phyloP scores from a whole-genome alignment of 2,113 vertebrate genomes.

The Dromiciops gliroides region DNA sequence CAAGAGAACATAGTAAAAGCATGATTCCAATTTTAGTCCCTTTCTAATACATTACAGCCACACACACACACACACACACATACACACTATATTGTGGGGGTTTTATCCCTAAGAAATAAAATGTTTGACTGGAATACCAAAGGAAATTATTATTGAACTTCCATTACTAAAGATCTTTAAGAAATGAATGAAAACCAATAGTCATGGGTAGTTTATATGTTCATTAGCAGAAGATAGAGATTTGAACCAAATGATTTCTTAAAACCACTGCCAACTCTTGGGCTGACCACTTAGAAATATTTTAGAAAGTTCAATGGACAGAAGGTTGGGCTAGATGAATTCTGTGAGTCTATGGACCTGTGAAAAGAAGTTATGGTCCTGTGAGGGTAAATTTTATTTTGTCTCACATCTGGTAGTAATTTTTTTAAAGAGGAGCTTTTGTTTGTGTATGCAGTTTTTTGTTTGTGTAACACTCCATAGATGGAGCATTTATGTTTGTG shows the following conservation, averaged over 20 bases:
- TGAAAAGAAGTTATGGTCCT: not conserved
- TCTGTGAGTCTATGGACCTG: not conserved
- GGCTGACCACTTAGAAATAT: not conserved
- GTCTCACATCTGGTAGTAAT: not conserved
- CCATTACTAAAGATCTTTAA: not conserved
- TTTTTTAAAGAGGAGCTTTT: not conserved
- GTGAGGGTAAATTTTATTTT: not conserved
- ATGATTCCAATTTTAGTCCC: not conserved
- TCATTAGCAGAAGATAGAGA: not conserved
- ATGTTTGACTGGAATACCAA: not conserved
- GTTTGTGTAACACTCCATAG: not conserved
- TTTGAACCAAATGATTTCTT: not conserved
- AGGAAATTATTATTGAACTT: not conserved
- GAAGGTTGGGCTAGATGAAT: not conserved
- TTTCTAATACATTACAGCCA: not conserved
- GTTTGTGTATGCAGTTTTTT: not conserved
- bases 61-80: accelerated
- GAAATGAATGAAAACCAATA: not conserved
- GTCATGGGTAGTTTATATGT: too few relatives aligned
- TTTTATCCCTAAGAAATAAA: not conserved
- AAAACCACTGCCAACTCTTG: not conserved
- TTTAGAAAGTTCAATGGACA: not conserved
- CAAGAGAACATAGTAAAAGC: not conserved
- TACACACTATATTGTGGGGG: not conserved
- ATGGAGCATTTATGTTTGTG: not conserved